These are phyloP conservation scores for Hassar affinis DNA, from an alignment of 2,113 vertebrate species.

Conservation along the genomic window DNA sequence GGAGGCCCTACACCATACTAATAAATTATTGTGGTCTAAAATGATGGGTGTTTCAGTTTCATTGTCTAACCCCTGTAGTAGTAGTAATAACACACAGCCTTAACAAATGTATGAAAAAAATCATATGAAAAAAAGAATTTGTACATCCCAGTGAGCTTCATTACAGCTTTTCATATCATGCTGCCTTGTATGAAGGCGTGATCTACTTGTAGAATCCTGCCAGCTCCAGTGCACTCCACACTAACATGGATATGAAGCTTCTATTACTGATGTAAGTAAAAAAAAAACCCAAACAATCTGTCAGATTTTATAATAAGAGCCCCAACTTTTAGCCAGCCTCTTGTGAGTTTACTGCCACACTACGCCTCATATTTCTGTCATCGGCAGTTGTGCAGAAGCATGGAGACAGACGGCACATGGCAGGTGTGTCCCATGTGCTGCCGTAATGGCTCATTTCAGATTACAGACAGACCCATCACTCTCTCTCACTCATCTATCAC, in stretches of 20 bases:
- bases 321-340: slow-evolving; percentile 12
- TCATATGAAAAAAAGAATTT: neutral
- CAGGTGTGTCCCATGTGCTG: slow-evolving; percentile 48
- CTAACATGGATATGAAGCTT: neutral
- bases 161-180: neutral
- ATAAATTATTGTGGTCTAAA: too few relatives aligned
- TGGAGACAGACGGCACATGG: slow-evolving; percentile 31
- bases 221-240: neutral
- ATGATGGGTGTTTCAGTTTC: too few relatives aligned
- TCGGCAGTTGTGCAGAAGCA: slow-evolving; percentile 21
- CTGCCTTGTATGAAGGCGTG: neutral
- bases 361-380: slow-evolving; percentile 13
- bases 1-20: too few relatives aligned
- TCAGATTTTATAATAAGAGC: slow-evolving; percentile 25
- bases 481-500: slow-evolving; percentile 33
- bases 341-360: slow-evolving; percentile 22
- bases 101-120: too few relatives aligned
- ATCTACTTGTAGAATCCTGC: neutral
- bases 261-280: neutral
- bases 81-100: too few relatives aligned
- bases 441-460: slow-evolving; percentile 49
- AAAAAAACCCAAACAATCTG: slow-evolving; percentile 1
- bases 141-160: neutral
- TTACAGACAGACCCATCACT: slow-evolving; percentile 44
- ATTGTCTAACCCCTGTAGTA: too few relatives aligned